These are phyloP conservation scores for Steinernema khuongi DNA, from an alignment of 1,140 invertebrate genomes.

Conservation along the genomic window DNA sequence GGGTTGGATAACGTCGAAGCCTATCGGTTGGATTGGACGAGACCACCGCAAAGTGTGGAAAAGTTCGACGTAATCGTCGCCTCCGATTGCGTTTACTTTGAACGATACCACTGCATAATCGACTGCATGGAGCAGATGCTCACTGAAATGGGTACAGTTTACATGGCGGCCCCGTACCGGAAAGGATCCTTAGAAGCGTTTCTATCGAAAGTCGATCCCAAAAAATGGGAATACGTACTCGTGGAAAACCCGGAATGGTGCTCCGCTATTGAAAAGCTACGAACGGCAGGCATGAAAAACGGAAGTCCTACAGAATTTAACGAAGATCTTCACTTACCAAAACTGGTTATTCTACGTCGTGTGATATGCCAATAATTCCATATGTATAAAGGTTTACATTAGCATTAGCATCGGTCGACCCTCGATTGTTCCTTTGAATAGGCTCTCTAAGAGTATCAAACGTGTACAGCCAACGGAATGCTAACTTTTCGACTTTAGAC, in stretches of 20 bases:
- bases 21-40: not conserved
- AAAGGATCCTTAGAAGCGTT: not conserved
- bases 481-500: too few species aligned
- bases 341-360: not conserved
- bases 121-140: not conserved
- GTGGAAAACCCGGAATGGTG: not conserved
- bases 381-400: too few species aligned
- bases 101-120: constrained; percentile 8
- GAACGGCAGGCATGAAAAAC: not conserved
- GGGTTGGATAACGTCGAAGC: not conserved
- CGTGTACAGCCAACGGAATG: too few species aligned
- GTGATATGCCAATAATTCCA: not conserved
- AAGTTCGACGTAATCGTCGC: not conserved
- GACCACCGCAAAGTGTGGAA: not conserved
- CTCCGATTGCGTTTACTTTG: not conserved
- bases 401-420: too few species aligned
- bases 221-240: not conserved
- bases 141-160: not conserved
- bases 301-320: not conserved
- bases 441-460: too few species aligned
- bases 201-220: not conserved
- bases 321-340: not conserved
- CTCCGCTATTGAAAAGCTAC: not conserved
- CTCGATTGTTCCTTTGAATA: too few species aligned
- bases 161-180: not conserved